Base-by-base conservation (phyloP, 1,140 invertebrate genomes). In the Panagrolaimus sp. region DNA sequence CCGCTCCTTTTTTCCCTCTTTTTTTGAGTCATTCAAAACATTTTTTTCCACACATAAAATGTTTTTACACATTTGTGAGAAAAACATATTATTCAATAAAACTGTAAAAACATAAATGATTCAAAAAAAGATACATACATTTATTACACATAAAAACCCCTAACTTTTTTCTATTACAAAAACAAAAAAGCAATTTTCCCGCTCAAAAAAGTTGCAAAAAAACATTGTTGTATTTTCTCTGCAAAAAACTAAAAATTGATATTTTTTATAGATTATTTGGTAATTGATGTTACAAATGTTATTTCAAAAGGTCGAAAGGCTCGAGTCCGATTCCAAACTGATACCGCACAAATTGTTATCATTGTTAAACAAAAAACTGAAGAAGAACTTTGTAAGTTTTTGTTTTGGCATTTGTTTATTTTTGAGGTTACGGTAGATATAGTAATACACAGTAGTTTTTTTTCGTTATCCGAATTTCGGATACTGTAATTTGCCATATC, bases 211-310 rank as follows among this genome's bases (percentile, higher is more conserved):
- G 9, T 65, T 65, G 17, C 43, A 28, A 12, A 28, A 45, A 14
- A 26, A 66, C 26, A 66, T n/a, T 1, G n/a, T 52, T 52, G 21
- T 52, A 26, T 14, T 12, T 28, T 58, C 17, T 28, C 17, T 58
- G 32, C 32, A 38, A 38, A n/a, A 38, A 38, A 38, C 2, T 38
- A 38, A 15, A 9, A 26, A 12, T 28, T 38, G 32, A 32, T 28
- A 26, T 38, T 21, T 77, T 77, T 79, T 78, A 15, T 62, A 76
- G 76, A 76, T 63, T 77, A 79, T 58, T 44, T 71, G 21, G 65
- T 77, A 15, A 64, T 79, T 17, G 76, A 77, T 62, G 76, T 79
- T 12, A 79, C 74, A 12, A 55, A 79, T 26, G 71, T 71, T 28
- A 68, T 79, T 17, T 21, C 48, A 2, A 55, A 62, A 32, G 73